Base-by-base conservation (phyloP, 2,113 vertebrate species). In the Aegypius monachus region DNA sequence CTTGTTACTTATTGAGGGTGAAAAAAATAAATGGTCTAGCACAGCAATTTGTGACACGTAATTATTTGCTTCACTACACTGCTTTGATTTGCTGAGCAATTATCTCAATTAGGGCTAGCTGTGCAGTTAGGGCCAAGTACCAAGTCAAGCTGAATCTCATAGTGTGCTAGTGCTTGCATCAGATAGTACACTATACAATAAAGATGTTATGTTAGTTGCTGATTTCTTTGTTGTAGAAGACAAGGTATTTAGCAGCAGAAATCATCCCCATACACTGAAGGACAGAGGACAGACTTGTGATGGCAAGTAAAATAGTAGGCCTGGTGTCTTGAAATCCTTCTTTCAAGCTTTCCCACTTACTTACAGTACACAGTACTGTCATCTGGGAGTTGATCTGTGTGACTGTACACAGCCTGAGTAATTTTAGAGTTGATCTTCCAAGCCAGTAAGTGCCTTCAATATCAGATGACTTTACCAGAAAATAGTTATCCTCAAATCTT, bases 11-110 rank as follows among this genome's bases (percentile, higher is more conserved):
- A 75, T 7, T 87, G 56, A 92, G 42, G 9, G 34, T 83, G 34
- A 58, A 88, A 91, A 93, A 81, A 80, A 68, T 32, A 85, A 81
- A 89, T 48, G 11, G 55, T 86, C 89, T 91, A 93, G 34, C 42
- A 45, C 43, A 89, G 85, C 48, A 86, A 36, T 83, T 96, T 95
- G 77, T 95, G 89, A 72, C 80, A 93, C 25, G 34, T 81, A 93
- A 92, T 95, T 96, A 89, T 40, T 95, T 97, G 93, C 82, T 95
- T 96, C 84, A 75, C 59, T 95, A 83, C 50, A 31, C 80, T 89
- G 38, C 82, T 95, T 96, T 86, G 89, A 96, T 96, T 97, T 97
- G 77, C 70, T 94, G 61, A 92, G 63, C 85, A 96, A 87, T 96
- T 95, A 85, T 87, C 63, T 96, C 94, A 78, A 34, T 94, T 95